These are phyloP conservation scores for Drosophila sproati DNA, from an alignment of 1,140 invertebrate species.

Conservation along the genomic window DNA sequence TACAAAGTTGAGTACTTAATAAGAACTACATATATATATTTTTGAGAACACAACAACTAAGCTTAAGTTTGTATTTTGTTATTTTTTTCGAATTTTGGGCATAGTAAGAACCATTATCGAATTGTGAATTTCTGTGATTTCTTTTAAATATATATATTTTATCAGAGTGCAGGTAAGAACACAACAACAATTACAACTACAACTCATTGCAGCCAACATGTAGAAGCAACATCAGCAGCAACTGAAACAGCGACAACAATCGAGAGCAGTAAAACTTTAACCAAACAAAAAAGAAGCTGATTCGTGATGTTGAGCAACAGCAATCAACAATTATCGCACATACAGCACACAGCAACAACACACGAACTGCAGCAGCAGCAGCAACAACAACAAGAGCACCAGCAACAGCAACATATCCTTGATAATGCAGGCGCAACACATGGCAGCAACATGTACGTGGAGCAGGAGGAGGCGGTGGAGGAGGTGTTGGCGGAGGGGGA, in stretches of 20 bases:
- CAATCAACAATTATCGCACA: slow-evolving; percentile 26
- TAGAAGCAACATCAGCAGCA: not conserved
- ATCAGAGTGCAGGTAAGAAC: too few relatives aligned
- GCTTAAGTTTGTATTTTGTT: too few relatives aligned
- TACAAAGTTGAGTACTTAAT: too few relatives aligned
- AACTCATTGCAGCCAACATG: slow-evolving; percentile 12
- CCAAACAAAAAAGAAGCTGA: not conserved
- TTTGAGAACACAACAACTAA: too few relatives aligned
- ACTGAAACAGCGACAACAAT: not conserved
- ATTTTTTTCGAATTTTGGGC: too few relatives aligned
- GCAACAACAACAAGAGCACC: not conserved
- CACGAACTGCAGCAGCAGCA: slow-evolving; percentile 19
- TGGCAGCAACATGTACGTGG: slow-evolving; percentile 22
- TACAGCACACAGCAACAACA: slow-evolving; percentile 24
- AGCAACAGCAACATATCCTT: slow-evolving; percentile 27
- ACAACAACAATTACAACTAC: not conserved
- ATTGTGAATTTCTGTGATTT: too few relatives aligned
- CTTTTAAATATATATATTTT: too few relatives aligned
- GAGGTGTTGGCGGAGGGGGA: not conserved
- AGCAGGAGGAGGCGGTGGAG: not conserved
- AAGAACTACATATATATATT: too few relatives aligned
- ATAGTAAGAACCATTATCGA: too few relatives aligned
- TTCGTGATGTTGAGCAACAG: slow-evolving; percentile 39
- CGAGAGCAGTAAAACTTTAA: not conserved
- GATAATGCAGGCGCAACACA: slow-evolving; percentile 41